phyloP scores from a whole-genome alignment of 2,888 invertebrate genomes.

The Aquatica leii region DNA sequence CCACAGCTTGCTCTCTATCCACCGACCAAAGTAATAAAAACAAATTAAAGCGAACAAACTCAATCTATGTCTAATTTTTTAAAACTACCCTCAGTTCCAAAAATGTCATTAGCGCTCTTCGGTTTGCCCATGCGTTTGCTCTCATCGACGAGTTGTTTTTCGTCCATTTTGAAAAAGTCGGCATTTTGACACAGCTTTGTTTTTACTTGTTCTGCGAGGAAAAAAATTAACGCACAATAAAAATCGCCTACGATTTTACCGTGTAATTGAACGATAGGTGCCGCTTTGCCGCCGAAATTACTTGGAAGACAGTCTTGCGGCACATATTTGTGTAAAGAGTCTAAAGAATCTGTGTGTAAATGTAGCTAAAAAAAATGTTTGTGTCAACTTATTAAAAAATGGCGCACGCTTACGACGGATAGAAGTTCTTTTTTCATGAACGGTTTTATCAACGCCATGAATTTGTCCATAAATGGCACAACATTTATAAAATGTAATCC shows the following conservation, averaged over 20 bases:
- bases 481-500: constrained; percentile 76
- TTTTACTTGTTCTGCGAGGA: too few species aligned
- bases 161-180: constrained; percentile 61
- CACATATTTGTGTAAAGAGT: constrained; percentile 47
- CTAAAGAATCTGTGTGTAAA: constrained; percentile 46
- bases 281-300: constrained; percentile 45
- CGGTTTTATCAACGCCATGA: constrained; percentile 73
- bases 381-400: too few species aligned
- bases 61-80: constrained; percentile 75
- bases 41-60: too few species aligned
- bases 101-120: constrained; percentile 66
- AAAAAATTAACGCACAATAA: too few species aligned
- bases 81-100: constrained; percentile 75
- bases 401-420: constrained; percentile 21
- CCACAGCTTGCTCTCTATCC: too few species aligned
- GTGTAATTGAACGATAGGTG: constrained; percentile 44
- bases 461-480: constrained; percentile 73
- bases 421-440: constrained; percentile 68
- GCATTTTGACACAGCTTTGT: constrained; percentile 49
- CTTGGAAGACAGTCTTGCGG: constrained; percentile 45
- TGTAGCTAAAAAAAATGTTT: constrained; percentile 51
- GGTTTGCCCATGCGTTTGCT: constrained; percentile 68
- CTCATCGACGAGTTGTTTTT: constrained; percentile 65
- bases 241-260: too few species aligned
- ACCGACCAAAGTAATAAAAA: too few species aligned